A percentile compares a stretch with the other conserved stretches of the same genome.
These are phyloP conservation scores for Brenthis daphne DNA, from an alignment of 2,888 invertebrate species.

Conservation along the genomic window DNA sequence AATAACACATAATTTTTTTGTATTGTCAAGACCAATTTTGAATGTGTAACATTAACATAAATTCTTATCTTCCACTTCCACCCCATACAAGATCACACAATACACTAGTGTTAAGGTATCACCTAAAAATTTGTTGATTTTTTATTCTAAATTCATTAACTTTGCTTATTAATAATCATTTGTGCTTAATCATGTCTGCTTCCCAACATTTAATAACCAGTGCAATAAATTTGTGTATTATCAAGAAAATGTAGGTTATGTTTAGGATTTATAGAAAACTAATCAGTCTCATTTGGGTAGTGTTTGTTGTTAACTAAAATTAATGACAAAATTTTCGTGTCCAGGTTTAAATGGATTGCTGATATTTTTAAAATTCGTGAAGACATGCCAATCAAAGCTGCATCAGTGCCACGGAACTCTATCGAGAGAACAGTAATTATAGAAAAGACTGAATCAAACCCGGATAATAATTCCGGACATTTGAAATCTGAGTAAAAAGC, in stretches of 20 bases:
- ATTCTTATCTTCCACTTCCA: too few species aligned
- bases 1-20: too few species aligned
- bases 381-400: conserved; percentile 41
- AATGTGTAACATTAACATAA: too few species aligned
- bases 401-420: conserved; percentile 46
- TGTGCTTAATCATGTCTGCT: not conserved
- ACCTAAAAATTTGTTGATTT: not conserved
- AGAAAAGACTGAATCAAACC: conserved; percentile 36
- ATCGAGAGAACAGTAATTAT: conserved; percentile 45
- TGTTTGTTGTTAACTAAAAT: not conserved
- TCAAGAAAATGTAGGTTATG: not conserved
- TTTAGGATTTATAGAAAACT: not conserved
- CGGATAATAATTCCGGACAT: conserved; percentile 34
- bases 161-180: not conserved
- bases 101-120: too few species aligned
- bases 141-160: not conserved
- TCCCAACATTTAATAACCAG: not conserved
- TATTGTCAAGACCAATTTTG: too few species aligned
- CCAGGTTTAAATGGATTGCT: conserved; percentile 70
- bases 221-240: not conserved
- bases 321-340: conserved; percentile 44
- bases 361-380: conserved; percentile 62
- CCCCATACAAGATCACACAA: too few species aligned
- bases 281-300: conserved; percentile 58
- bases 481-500: conserved; percentile 41